Conservation (phyloP, 2,888 invertebrate genomes). For the Yponomeuta malinellus region DNA sequence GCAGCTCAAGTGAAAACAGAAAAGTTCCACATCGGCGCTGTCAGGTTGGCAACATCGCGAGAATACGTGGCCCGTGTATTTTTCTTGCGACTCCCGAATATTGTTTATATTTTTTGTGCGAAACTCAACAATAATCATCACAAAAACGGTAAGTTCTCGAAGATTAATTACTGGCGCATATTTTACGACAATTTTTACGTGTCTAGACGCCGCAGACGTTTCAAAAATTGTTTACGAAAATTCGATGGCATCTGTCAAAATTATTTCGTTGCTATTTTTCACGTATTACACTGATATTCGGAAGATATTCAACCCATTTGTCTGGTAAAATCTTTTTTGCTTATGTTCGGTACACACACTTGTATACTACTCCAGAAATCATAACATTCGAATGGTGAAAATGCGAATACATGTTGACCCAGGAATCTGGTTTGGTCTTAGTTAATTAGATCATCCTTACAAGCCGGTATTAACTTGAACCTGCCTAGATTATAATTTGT, state of each 20-base stretch:
- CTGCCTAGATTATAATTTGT: background rate
- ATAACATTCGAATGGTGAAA: background rate
- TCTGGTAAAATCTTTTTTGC: background rate
- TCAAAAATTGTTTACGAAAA: constrained; percentile 34
- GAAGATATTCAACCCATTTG: constrained; percentile 15
- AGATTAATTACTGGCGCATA: constrained; percentile 22
- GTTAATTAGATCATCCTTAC: constrained; percentile 6
- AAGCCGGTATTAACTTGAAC: background rate
- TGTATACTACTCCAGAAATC: background rate
- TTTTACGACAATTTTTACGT: constrained; percentile 22
- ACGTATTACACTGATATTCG: constrained; percentile 22
- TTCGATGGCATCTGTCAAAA: constrained; percentile 54
- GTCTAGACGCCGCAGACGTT: constrained; percentile 22
- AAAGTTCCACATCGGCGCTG: constrained; percentile 73
- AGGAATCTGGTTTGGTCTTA: constrained; percentile 4
- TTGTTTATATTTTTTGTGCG: constrained; percentile 70
- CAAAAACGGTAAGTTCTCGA: constrained; percentile 55
- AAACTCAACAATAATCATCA: constrained; percentile 44
- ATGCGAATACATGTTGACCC: background rate
- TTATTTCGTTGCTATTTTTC: constrained; percentile 27
- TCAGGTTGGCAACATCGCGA: constrained; percentile 59
- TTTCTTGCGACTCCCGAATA: constrained; percentile 51
- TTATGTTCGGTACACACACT: background rate
- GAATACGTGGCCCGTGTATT: constrained; percentile 70
- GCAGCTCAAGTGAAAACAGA: constrained; percentile 35